Evolutionary conservation across 2,113 vertebrate species (phyloP), one percentile per base, ranked within the genome.

Genomic region (Megaceryle maxima): DNA sequence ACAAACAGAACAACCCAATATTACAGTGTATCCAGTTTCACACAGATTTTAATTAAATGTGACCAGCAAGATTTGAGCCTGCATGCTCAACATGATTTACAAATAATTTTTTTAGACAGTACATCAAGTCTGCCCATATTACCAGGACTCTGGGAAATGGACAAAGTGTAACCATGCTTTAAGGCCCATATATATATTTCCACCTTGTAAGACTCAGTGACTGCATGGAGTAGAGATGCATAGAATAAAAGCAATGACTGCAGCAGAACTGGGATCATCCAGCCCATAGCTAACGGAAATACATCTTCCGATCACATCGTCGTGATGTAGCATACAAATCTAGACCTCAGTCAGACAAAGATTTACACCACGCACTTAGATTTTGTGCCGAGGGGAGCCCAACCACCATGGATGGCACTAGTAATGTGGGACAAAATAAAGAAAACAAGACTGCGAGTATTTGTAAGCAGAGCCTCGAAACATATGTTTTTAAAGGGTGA

Each of bases 11-110:
- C 48, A 78, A 84, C 59, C 31, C 39, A 68, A 6, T 83, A 81
- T 64, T 80, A 78, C 37, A 56, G 35, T 5, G 10, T 85, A 86
- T 92, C 83, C 86, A 69, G 74, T 94, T 96, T 78, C 93, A 92
- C 2, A 1, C 15, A 44, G 29, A 56, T 94, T 92, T 93, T 92
- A 92, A 96, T 91, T 91, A 92, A 87, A 72, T 53, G 43, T 35
- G 31, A 92, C 67, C 48, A 83, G 53, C 28, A 88, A 94, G 74
- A 81, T 81, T 87, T 62, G 35, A 92, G 84, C n/a, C 66, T 72
- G 66, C n/a, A 35, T 39, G 53, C 67, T 85, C 56, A 53, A n/a
- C 7, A 1, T 51, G 28, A 83, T 80, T 87, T 72, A 90, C 6
- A 37, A 44, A n/a, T 31, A 1, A 3, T 73, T 59, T 60, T 83